Evolutionary conservation across 1,140 invertebrate genomes (phyloP).

Genomic region (Ladona fulva): DNA sequence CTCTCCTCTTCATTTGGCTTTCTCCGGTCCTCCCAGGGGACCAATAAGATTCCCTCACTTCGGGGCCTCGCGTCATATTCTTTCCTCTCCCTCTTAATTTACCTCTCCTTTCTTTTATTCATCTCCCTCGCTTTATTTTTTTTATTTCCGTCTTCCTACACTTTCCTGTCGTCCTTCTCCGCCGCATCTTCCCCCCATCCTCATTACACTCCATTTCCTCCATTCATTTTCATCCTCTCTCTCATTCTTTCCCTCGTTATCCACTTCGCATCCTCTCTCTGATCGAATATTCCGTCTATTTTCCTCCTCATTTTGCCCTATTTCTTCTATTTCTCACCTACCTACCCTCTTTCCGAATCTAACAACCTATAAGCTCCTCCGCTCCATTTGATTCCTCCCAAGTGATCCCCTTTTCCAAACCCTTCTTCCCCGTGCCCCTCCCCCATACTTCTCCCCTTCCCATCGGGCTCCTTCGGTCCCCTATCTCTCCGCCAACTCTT

Average conservation of each 20-base stretch:
- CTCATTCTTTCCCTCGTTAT: neutral
- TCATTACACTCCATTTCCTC: neutral
- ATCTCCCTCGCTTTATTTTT: no score
- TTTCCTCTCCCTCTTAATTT: neutral
- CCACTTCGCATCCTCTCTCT: no score
- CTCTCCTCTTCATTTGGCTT: neutral
- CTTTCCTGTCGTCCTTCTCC: neutral
- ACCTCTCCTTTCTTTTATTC: neutral
- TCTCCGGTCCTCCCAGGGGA: no score
- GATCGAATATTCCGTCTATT: neutral
- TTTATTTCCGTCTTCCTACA: neutral
- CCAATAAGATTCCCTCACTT: no score
- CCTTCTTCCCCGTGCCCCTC: no score
- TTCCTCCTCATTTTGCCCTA: neutral
- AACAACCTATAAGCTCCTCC: no score
- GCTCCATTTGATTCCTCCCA: neutral
- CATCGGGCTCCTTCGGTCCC: neutral
- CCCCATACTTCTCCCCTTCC: conserved; percentile 3
- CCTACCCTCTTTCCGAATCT: neutral
- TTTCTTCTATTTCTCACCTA: neutral
- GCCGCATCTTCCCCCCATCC: neutral
- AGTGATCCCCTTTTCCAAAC: no score
- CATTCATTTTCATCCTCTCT: neutral
- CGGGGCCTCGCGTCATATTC: neutral
- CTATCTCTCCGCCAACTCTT: neutral